A percentile compares a stretch with the other conserved stretches of the same genome.
Conservation (phyloP, 1,140 invertebrate genomes). For the Heterodera schachtii region DNA sequence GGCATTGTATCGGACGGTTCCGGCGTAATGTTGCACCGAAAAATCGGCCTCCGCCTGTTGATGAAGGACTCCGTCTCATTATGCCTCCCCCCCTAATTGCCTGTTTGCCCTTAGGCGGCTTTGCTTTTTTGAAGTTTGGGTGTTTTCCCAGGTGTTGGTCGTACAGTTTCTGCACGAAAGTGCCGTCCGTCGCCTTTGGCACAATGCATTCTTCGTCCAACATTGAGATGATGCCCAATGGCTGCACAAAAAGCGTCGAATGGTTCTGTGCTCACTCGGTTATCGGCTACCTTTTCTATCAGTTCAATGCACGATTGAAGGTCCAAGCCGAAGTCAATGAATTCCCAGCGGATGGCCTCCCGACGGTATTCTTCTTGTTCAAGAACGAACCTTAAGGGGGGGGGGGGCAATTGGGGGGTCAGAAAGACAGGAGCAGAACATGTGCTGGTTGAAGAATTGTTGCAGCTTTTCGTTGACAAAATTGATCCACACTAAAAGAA, state of each 20-base stretch:
- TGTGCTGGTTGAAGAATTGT: conserved; percentile 99
- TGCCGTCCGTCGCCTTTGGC: conserved; percentile 97
- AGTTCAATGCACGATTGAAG: conserved; percentile 96
- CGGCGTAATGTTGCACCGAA: conserved; percentile 96
- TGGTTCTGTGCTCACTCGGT: background rate
- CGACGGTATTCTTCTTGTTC: conserved; percentile 98
- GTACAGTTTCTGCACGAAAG: conserved; percentile 95
- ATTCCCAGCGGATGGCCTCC: conserved; percentile 96
- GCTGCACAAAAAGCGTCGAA: conserved; percentile 71
- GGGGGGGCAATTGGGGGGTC: no score
- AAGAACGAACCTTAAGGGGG: conserved; percentile 76
- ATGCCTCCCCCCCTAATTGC: background rate
- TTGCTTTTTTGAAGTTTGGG: conserved; percentile 88
- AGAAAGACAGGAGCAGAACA: conserved; percentile 68
- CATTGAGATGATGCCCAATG: conserved; percentile 99
- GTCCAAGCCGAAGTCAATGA: conserved; percentile 99
- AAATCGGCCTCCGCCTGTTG: conserved; percentile 82
- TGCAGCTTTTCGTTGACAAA: conserved; percentile 99
- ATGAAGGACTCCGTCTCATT: conserved; percentile 73
- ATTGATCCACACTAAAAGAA: conserved; percentile 84
- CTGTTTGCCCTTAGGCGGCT: conserved; percentile 82
- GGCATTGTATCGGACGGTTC: conserved; percentile 95
- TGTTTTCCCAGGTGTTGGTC: conserved; percentile 97
- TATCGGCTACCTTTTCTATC: conserved; percentile 81
- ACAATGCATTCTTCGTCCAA: conserved; percentile 99